These are phyloP conservation scores for Maccullochella peelii DNA, from an alignment of 2,113 vertebrate genomes.

Conservation along the genomic window DNA sequence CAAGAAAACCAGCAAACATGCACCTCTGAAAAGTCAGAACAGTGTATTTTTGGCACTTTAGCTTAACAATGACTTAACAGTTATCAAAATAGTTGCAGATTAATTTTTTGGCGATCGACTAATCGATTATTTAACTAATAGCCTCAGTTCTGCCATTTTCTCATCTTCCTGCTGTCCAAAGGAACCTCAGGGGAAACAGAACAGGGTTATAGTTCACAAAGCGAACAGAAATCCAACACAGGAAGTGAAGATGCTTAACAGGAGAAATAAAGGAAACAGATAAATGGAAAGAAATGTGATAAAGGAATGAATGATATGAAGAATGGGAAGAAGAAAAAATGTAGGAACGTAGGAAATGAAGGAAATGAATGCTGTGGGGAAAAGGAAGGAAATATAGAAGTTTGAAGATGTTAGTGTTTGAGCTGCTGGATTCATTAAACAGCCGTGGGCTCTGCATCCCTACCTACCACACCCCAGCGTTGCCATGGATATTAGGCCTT, in stretches of 20 bases:
- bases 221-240: background rate
- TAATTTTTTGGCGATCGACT: background rate
- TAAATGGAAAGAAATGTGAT: background rate
- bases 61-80: no score
- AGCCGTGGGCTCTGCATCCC: slow-evolving; percentile 53
- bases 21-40: background rate
- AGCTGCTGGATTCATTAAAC: slow-evolving; percentile 46
- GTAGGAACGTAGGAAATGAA: background rate
- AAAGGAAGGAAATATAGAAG: background rate
- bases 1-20: background rate
- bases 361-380: background rate
- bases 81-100: background rate
- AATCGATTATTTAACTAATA: background rate
- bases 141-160: background rate
- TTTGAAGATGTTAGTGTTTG: slow-evolving; percentile 18
- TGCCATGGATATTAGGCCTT: slow-evolving; percentile 72
- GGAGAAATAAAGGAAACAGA: background rate
- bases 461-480: slow-evolving; percentile 63
- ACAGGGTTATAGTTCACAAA: background rate
- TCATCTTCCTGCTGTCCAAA: background rate
- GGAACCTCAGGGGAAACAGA: background rate
- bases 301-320: background rate
- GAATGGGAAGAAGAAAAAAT: background rate
- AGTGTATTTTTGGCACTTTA: background rate
- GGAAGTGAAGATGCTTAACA: background rate